phyloP scores from a whole-genome alignment of 2,888 invertebrate genomes.

The Eupithecia dodoneata region DNA sequence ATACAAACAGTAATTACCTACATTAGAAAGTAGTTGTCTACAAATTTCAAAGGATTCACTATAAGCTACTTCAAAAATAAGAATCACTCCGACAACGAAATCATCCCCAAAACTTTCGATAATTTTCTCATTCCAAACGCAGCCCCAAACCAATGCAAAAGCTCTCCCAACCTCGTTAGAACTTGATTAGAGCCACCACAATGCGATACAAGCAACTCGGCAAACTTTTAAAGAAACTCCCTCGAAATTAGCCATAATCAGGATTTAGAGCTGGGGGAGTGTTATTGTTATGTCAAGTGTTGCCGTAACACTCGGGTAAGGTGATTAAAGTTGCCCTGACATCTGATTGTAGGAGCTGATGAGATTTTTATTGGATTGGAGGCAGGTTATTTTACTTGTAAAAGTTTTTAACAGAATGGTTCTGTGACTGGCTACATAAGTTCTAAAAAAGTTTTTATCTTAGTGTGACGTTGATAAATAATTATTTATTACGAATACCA shows the following conservation, averaged over 20 bases:
- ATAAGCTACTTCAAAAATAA: background rate
- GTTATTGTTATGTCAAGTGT: slow-evolving; percentile 33
- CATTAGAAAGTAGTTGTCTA: background rate
- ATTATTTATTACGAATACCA: too few relatives aligned
- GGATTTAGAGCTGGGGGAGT: slow-evolving; percentile 39
- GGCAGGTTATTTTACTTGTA: slow-evolving; percentile 10
- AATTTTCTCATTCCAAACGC: slow-evolving; percentile 3
- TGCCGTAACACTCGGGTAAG: slow-evolving; percentile 30
- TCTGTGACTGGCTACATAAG: background rate
- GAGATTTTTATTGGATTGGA: slow-evolving; percentile 27
- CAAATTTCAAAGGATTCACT: background rate
- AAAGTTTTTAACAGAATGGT: slow-evolving; percentile 27
- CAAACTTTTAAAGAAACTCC: slow-evolving; percentile 57
- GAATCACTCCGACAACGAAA: background rate
- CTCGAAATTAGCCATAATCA: slow-evolving; percentile 40
- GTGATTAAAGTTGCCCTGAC: slow-evolving; percentile 24
- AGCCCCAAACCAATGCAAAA: slow-evolving; percentile 17
- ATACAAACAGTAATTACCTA: too few relatives aligned
- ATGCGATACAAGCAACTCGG: slow-evolving; percentile 57
- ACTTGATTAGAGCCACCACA: slow-evolving; percentile 69
- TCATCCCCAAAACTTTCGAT: background rate
- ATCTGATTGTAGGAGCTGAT: slow-evolving; percentile 25
- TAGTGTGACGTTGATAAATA: too few relatives aligned
- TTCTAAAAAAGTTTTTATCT: too few relatives aligned
- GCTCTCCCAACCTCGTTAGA: slow-evolving; percentile 61